phyloP scores from a whole-genome alignment of 2,113 vertebrate species.

The Pelobates fuscus region DNA sequence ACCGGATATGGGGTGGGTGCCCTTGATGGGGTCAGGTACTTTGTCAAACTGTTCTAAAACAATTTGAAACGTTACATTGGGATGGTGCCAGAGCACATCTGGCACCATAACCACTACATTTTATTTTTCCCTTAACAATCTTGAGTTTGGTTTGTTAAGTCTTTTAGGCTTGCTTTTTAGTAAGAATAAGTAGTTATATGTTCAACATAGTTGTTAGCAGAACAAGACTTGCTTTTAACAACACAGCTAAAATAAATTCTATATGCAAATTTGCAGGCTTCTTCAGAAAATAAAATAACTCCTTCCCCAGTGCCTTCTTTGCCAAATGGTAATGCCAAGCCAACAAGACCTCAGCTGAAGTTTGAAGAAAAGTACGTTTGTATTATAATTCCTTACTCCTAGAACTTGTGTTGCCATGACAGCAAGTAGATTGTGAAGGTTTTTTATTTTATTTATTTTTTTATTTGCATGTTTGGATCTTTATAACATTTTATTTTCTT shows the following conservation, averaged over 20 bases:
- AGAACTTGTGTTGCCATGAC: not conserved
- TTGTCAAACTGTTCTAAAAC: too few relatives aligned
- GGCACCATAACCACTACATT: too few relatives aligned
- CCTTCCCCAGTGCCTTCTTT: conserved; percentile 70
- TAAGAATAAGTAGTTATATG: not conserved
- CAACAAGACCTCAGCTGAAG: conserved; percentile 71
- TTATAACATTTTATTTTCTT: not conserved
- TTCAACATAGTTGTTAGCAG: too few relatives aligned
- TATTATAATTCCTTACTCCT: not conserved
- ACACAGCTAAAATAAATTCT: conserved; percentile 23
- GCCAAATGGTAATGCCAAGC: conserved; percentile 66
- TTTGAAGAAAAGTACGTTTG: conserved; percentile 75
- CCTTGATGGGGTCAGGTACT: too few relatives aligned
- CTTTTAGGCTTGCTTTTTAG: not conserved
- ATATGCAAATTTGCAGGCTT: conserved; percentile 63
- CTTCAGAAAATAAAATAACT: conserved; percentile 62
- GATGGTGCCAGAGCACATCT: too few relatives aligned
- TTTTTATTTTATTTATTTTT: not conserved
- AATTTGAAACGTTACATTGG: too few relatives aligned
- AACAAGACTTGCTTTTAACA: not conserved
- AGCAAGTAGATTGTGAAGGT: not conserved
- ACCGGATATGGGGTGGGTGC: too few relatives aligned
- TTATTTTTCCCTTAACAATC: too few relatives aligned
- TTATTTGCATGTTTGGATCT: not conserved
- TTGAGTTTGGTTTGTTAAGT: too few relatives aligned